These are phyloP conservation scores for Tetanocera ferruginea DNA, from an alignment of 2,888 invertebrate genomes.

Conservation along the genomic window DNA sequence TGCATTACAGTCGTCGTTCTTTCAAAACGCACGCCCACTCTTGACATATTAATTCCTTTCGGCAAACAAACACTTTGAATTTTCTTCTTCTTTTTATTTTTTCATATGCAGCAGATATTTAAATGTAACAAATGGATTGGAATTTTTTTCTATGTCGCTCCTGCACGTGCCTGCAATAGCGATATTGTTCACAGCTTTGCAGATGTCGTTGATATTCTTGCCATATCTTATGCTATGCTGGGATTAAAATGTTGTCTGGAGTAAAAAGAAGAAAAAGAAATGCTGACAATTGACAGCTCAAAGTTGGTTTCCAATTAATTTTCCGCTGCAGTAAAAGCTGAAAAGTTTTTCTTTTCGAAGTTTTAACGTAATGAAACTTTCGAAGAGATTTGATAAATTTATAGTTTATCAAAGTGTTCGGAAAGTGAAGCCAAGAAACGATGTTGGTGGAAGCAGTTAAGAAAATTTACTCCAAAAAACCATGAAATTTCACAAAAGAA, in stretches of 20 bases:
- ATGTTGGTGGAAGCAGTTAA: too few species aligned
- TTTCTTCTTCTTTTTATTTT: background rate
- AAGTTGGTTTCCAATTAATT: slow-evolving; percentile 19
- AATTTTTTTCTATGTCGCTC: background rate
- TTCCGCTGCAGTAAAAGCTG: background rate
- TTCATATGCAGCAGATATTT: background rate
- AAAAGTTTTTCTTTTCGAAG: background rate
- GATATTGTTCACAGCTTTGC: background rate
- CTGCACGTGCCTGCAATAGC: background rate
- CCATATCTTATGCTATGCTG: background rate
- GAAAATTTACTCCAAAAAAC: too few species aligned
- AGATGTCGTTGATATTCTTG: background rate
- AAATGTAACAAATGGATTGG: background rate
- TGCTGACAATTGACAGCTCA: slow-evolving; percentile 17
- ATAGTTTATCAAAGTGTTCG: background rate
- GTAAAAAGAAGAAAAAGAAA: background rate
- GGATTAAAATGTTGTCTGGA: slow-evolving; percentile 13
- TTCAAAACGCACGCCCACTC: too few species aligned
- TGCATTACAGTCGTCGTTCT: too few species aligned
- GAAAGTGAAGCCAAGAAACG: background rate
- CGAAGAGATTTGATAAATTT: background rate
- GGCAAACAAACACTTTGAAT: too few species aligned
- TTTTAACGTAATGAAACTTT: background rate
- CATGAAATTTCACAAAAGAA: too few species aligned
- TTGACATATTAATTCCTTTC: too few species aligned